Conservation (phyloP, 1,140 invertebrate species). For the Littorina saxatilis region DNA sequence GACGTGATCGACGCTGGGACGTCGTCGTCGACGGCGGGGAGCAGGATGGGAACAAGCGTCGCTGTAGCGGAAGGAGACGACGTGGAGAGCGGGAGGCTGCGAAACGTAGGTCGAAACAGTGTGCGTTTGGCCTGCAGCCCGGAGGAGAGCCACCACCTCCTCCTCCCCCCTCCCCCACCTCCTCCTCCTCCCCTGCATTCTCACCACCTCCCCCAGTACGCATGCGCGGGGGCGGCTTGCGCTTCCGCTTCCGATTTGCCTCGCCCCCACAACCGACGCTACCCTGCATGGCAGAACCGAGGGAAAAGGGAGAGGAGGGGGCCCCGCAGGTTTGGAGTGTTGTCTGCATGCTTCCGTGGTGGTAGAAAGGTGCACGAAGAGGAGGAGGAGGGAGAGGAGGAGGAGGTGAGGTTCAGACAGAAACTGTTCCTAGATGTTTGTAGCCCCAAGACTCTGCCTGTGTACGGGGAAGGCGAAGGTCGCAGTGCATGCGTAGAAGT, state of each 20-base stretch:
- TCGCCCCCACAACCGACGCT: conserved; percentile 27
- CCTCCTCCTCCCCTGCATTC: conserved; percentile 10
- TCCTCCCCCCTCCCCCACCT: conserved; percentile 8
- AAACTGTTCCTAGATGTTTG: background rate
- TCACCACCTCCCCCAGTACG: conserved; percentile 1
- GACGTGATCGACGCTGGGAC: background rate
- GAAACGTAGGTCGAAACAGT: conserved; percentile 16
- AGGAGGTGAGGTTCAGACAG: conserved; percentile 23
- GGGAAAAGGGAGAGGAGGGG: background rate
- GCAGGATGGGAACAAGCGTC: background rate
- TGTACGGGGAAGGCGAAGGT: background rate
- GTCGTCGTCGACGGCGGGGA: background rate
- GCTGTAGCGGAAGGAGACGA: background rate
- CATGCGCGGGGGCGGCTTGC: conserved; percentile 21
- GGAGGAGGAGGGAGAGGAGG: conserved; percentile 6
- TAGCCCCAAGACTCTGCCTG: too few relatives aligned
- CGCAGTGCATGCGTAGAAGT: background rate
- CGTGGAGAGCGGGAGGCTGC: background rate
- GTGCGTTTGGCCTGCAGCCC: background rate
- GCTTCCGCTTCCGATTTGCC: conserved; percentile 3
- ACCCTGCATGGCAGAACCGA: conserved; percentile 26
- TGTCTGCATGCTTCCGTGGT: conserved; percentile 28
- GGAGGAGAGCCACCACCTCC: conserved; percentile 28
- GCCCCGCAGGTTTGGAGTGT: conserved; percentile 14
- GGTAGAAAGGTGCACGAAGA: background rate